These are phyloP conservation scores for Saccostrea echinata DNA, from an alignment of 1,140 invertebrate genomes.

Conservation along the genomic window DNA sequence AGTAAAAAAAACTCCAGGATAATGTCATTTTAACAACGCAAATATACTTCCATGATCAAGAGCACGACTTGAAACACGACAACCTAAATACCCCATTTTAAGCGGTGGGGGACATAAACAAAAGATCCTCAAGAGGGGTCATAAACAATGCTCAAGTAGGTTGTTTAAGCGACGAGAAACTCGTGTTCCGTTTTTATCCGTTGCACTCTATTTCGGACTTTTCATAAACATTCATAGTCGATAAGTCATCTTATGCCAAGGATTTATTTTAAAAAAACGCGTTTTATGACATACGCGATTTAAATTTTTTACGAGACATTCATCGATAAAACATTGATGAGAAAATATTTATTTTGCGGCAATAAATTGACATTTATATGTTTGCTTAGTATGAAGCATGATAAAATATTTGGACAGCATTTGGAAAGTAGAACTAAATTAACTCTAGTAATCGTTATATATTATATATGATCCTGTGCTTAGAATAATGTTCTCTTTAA, in stretches of 20 bases:
- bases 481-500: too few species aligned
- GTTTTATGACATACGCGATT: not conserved
- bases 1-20: not conserved
- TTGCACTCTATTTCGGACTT: not conserved
- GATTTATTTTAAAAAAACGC: not conserved
- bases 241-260: not conserved
- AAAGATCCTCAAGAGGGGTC: not conserved
- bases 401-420: not conserved
- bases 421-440: not conserved
- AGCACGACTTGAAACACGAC: not conserved
- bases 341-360: not conserved
- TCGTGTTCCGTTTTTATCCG: not conserved
- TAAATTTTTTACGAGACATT: not conserved
- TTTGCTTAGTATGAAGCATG: not conserved
- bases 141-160: not conserved
- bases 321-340: not conserved
- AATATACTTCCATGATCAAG: not conserved
- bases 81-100: not conserved
- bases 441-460: too few species aligned
- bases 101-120: not conserved
- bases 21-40: conserved; percentile 9
- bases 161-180: not conserved
- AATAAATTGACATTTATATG: conserved; percentile 22
- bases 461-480: too few species aligned
- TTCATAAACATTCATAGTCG: not conserved